Evolutionary conservation across 2,888 invertebrate species (phyloP).

Genomic region (Phragmatobia fuliginosa): DNA sequence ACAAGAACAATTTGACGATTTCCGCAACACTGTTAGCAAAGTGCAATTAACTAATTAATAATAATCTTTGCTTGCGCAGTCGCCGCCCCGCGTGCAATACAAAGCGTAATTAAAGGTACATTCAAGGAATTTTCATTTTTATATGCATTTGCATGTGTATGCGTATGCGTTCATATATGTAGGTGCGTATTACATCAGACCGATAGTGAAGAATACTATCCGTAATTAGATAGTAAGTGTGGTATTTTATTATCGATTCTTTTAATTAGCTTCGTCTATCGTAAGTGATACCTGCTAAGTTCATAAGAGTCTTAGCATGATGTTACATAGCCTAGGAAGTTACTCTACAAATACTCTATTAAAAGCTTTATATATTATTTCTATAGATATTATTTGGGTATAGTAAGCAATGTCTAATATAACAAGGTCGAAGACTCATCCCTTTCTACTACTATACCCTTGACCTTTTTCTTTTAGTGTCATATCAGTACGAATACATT

Average conservation of each 20-base stretch:
- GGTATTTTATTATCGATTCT: neutral
- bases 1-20: constrained; percentile 74
- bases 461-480: neutral
- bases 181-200: constrained; percentile 4
- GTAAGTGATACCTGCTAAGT: too few species aligned
- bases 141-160: constrained; percentile 37
- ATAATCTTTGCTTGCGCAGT: constrained; percentile 61
- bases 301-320: too few species aligned
- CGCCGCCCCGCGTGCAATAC: constrained; percentile 54
- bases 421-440: neutral
- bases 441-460: neutral
- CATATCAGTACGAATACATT: too few species aligned
- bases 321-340: neutral
- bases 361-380: neutral
- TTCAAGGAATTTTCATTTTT: constrained; percentile 61
- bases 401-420: neutral
- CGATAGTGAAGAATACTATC: neutral
- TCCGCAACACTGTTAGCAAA: constrained; percentile 71
- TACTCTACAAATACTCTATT: neutral
- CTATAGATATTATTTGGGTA: neutral
- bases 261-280: too few species aligned
- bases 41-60: constrained; percentile 66
- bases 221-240: neutral
- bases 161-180: constrained; percentile 20
- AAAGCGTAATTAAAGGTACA: constrained; percentile 58